Evolutionary conservation across 2,888 invertebrate genomes (phyloP).

Genomic region (Rhingia campestris): DNA sequence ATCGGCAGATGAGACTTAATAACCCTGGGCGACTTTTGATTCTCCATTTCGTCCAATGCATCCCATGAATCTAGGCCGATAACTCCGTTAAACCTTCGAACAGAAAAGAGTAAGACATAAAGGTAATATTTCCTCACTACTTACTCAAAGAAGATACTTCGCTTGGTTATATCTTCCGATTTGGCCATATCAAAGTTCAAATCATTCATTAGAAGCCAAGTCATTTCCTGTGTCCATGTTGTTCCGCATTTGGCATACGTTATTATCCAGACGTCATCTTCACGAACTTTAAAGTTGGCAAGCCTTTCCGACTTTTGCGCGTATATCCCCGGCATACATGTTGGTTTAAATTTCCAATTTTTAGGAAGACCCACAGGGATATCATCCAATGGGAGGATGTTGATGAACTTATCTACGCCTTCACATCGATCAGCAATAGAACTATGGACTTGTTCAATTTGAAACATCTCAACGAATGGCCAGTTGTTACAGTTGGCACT

Average conservation of each 20-base stretch:
- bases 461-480: slow-evolving; percentile 15
- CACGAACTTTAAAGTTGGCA: slow-evolving; percentile 65
- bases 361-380: slow-evolving; percentile 18
- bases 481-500: background rate
- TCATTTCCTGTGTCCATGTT: slow-evolving; percentile 75
- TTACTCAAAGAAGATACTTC: slow-evolving; percentile 71
- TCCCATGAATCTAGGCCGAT: background rate
- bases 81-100: slow-evolving; percentile 1
- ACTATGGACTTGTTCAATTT: slow-evolving; percentile 1
- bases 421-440: background rate
- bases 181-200: slow-evolving; percentile 54
- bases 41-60: slow-evolving; percentile 8
- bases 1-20: slow-evolving; percentile 70
- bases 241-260: slow-evolving; percentile 72
- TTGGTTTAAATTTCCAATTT: slow-evolving; percentile 13
- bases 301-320: slow-evolving; percentile 4
- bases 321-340: slow-evolving; percentile 34
- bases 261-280: slow-evolving; percentile 72
- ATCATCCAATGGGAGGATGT: slow-evolving; percentile 29
- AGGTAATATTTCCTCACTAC: background rate
- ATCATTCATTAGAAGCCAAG: slow-evolving; percentile 65
- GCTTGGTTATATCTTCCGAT: slow-evolving; percentile 18
- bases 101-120: background rate
- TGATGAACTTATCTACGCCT: background rate
- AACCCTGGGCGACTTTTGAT: slow-evolving; percentile 58